phyloP scores from a whole-genome alignment of 2,113 vertebrate species.

The Colossoma macropomum region DNA sequence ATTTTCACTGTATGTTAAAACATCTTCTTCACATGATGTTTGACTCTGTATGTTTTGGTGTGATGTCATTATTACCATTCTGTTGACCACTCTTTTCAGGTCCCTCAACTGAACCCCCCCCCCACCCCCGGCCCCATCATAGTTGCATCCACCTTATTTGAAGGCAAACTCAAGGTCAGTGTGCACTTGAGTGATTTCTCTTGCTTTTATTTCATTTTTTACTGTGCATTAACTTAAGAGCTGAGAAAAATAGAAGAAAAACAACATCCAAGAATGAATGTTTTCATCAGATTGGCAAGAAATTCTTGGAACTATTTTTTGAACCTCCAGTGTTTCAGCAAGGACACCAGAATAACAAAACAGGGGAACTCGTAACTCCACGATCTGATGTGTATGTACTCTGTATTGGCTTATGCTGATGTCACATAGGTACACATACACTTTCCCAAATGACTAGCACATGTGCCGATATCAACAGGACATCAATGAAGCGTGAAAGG shows the following conservation, averaged over 20 bases:
- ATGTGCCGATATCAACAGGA: background rate
- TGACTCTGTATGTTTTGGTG: too few relatives aligned
- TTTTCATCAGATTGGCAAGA: background rate
- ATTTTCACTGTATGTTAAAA: too few relatives aligned
- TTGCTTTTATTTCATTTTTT: conserved; percentile 22
- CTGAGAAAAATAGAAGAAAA: background rate
- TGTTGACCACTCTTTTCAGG: too few relatives aligned
- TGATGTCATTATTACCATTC: too few relatives aligned
- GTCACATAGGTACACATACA: background rate
- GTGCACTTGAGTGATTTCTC: background rate
- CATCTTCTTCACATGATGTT: too few relatives aligned
- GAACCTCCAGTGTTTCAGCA: background rate
- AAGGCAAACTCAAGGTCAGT: conserved; percentile 9
- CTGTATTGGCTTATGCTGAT: conserved; percentile 21
- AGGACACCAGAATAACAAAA: background rate
- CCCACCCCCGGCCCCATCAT: conserved; percentile 1
- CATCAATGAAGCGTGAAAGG: conserved; percentile 37
- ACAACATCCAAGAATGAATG: background rate
- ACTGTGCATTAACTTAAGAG: background rate
- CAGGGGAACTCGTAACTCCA: background rate
- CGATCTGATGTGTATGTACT: background rate
- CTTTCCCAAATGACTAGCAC: conserved; percentile 7
- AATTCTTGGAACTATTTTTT: background rate
- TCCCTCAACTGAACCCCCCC: background rate
- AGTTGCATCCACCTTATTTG: background rate